Base-by-base conservation (phyloP, 2,888 invertebrate genomes). In the Brachyopa scutellaris region DNA sequence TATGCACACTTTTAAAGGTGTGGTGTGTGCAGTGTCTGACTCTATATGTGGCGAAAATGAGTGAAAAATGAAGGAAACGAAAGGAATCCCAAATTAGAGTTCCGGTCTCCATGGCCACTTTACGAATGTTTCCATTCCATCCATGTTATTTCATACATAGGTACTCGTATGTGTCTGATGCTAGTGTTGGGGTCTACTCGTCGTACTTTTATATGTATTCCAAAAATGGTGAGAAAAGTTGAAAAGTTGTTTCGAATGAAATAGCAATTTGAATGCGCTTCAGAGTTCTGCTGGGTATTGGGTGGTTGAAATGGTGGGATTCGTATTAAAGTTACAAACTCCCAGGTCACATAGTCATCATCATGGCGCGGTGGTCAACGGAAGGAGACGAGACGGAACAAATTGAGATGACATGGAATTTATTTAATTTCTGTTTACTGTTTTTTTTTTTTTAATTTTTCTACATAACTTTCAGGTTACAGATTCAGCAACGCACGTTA, bases 21-120 rank as follows among this genome's bases (percentile, higher is more conserved):
- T 33, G 19, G 17, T 1, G n/a, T 8, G 23, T 11, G 26, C 53
- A n/a, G n/a, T n/a, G n/a, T n/a, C n/a, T n/a, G n/a, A n/a, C n/a
- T n/a, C n/a, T n/a, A n/a, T n/a, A n/a, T n/a, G n/a, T n/a, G n/a
- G 33, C 49, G 36, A 21, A 31, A n/a, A 21, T 64, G 38, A 64
- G 53, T 66, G 36, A 47, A 66, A 74, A 66, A 78, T 36, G 21
- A 78, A 66, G 2, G 31, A 61, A 73, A 62, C 45, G 73, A 79
- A 73, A 61, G 47, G 55, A 62, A 55, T 79, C 59, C 59, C 59
- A 79, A 79, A 73, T 73, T 57, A 79, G 78, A 79, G 59, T 67
- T 55, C 55, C 33, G 45, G 73, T 67, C 61, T 53, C 51, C 59
- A 79, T 61, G 73, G 78, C 38, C 66, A 51, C 33, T 67, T 29